Conservation (phyloP, 2,888 invertebrate genomes). For the Lycaena phlaeas region DNA sequence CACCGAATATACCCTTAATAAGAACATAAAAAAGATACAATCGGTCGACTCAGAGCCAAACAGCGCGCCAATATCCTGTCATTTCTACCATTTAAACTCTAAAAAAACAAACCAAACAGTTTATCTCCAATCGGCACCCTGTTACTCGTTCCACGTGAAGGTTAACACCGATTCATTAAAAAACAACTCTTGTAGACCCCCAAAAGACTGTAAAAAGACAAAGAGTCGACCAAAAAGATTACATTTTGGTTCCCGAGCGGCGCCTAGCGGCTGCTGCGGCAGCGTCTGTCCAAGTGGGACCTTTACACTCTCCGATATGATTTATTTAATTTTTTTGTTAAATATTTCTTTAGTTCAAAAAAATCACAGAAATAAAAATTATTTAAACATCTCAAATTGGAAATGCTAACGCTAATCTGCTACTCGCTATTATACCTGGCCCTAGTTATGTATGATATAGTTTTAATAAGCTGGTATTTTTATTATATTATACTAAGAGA, state of each 20-base stretch:
- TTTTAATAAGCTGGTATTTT: too few relatives aligned
- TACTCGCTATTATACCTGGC: too few relatives aligned
- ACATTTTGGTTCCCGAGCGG: slow-evolving; percentile 63
- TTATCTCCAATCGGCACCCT: slow-evolving; percentile 71
- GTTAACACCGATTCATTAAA: slow-evolving; percentile 72
- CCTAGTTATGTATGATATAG: too few relatives aligned
- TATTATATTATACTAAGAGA: too few relatives aligned
- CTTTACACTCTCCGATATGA: slow-evolving; percentile 31
- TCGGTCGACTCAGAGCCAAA: slow-evolving; percentile 38
- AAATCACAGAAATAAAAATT: too few relatives aligned
- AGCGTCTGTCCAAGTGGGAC: slow-evolving; percentile 63
- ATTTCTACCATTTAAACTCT: slow-evolving; percentile 49
- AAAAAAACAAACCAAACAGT: slow-evolving; percentile 38
- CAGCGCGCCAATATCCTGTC: slow-evolving; percentile 52
- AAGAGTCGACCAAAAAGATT: slow-evolving; percentile 49
- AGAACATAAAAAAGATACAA: slow-evolving; percentile 37
- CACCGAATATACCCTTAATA: slow-evolving; percentile 36
- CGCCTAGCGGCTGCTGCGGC: slow-evolving; percentile 65
- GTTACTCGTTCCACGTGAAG: slow-evolving; percentile 67
- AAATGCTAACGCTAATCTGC: too few relatives aligned
- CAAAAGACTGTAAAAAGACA: slow-evolving; percentile 66
- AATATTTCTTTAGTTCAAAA: too few relatives aligned
- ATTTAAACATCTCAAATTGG: too few relatives aligned
- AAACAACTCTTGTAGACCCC: slow-evolving; percentile 62
- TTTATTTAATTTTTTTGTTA: too few relatives aligned